These are phyloP conservation scores for Nothura maculosa DNA, from an alignment of 2,797 vertebrate genomes.

Conservation along the genomic window DNA sequence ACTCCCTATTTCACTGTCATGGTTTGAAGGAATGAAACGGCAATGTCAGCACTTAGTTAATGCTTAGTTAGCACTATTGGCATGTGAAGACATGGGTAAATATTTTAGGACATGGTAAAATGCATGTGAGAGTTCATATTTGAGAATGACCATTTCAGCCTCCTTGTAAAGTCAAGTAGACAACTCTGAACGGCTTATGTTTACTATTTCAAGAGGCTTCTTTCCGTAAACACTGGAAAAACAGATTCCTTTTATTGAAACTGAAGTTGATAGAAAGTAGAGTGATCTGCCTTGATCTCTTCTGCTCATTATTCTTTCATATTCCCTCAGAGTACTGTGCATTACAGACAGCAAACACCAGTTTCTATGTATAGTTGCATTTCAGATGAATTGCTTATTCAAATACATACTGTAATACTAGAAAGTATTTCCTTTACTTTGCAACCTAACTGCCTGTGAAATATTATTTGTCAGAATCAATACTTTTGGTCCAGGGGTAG, in stretches of 20 bases:
- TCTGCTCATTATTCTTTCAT: not conserved
- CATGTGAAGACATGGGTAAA: not conserved
- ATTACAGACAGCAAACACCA: not conserved
- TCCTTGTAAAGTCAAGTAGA: not conserved
- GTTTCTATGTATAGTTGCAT: not conserved
- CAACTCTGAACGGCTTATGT: not conserved
- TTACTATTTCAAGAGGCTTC: not conserved
- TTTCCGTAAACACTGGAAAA: not conserved
- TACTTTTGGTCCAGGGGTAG: not conserved
- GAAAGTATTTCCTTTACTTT: constrained; percentile 14
- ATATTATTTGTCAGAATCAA: constrained; percentile 24
- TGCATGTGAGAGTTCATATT: not conserved
- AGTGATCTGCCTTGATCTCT: not conserved
- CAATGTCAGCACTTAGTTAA: not conserved
- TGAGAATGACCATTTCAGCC: not conserved
- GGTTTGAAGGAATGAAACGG: not conserved
- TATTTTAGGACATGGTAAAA: not conserved
- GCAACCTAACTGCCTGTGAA: not conserved
- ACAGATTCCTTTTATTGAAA: not conserved
- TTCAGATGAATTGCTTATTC: not conserved
- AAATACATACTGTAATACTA: not conserved
- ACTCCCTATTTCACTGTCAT: not conserved
- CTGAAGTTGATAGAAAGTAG: not conserved
- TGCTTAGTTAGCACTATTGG: not conserved
- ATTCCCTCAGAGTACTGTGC: not conserved